Base-by-base conservation (phyloP, 2,888 invertebrate species). In the Microdon myrmicae region DNA sequence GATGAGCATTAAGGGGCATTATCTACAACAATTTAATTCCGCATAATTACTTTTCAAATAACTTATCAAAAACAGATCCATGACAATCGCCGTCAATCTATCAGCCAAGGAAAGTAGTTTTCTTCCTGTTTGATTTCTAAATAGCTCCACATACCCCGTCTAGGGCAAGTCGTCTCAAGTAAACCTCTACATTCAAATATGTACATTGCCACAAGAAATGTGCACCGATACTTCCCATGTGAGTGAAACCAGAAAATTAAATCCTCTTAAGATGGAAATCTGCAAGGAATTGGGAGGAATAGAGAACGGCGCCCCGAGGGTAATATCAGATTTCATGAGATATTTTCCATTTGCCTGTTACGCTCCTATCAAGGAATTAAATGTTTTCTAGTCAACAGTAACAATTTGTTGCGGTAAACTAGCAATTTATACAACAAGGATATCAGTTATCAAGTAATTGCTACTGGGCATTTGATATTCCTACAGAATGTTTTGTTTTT, bases 391-490 rank as follows among this genome's bases (percentile, higher is more conserved):
- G 51, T 58, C 58, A 43, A 64, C 58, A 53, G 64, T 58, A 53
- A 20, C 64, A 64, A 58, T 58, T 64, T 58, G 47, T 34, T 64
- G 64, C 64, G 64, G 64, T 64, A 58, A 58, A 64, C 64, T 64
- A 58, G 51, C 64, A 58, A 64, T 64, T 64, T 64, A 58, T 64
- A 47, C 19, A n/a, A 58, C 64, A 64, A 64, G 53, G 39, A 58
- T 64, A 64, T 64, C 64, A 47, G 51, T 39, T 64, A 58, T 58
- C 64, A 58, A 17, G 47, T 58, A 58, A 58, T 64, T 64, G 56
- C 19, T 47, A 34, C 23, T 26, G 64, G n/a, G 53, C 43, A 64
- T 64, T 43, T 28, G 51, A 64, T 53, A 51, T 37, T 31, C 31
- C n/a, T n/a, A n/a, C n/a, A n/a, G n/a, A n/a, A n/a, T n/a, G n/a